Evolutionary conservation across 2,888 invertebrate species (phyloP).

Genomic region (Papilio protenor): DNA sequence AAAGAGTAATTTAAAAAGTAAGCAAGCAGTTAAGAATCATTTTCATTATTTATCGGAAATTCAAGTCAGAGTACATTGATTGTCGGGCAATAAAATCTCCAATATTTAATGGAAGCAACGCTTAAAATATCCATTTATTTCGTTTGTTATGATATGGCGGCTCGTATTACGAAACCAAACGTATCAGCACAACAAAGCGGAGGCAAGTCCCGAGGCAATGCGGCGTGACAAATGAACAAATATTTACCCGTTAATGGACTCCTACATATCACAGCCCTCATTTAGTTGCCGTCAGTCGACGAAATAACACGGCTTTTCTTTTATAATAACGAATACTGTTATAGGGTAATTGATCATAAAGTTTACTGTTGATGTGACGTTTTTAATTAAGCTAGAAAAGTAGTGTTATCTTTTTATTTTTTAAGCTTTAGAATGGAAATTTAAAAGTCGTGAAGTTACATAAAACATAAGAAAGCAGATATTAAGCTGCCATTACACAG

Average conservation of each 20-base stretch:
- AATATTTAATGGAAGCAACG: neutral
- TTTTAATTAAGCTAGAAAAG: neutral
- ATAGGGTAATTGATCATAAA: neutral
- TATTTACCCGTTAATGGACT: slow-evolving; percentile 74
- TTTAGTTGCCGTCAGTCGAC: slow-evolving; percentile 53
- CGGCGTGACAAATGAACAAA: slow-evolving; percentile 67
- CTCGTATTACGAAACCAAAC: slow-evolving; percentile 37
- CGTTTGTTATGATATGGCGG: slow-evolving; percentile 24
- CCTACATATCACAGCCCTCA: slow-evolving; percentile 60
- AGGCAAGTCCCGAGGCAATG: slow-evolving; percentile 52
- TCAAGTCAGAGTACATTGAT: neutral
- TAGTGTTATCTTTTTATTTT: neutral
- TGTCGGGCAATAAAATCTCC: neutral
- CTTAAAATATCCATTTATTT: slow-evolving; percentile 25
- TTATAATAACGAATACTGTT: slow-evolving; percentile 23
- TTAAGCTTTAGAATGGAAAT: too few species aligned
- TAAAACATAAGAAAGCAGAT: neutral
- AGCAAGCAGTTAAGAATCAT: neutral
- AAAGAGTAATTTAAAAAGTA: too few species aligned
- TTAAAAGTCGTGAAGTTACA: neutral
- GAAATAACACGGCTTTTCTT: slow-evolving; percentile 30
- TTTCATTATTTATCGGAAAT: neutral
- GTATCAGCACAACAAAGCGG: slow-evolving; percentile 52
- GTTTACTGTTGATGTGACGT: neutral
- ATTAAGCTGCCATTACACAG: neutral